A percentile compares a stretch with the other conserved stretches of the same genome.
These are phyloP conservation scores for Euwallacea similis DNA, from an alignment of 1,140 invertebrate genomes.

Conservation along the genomic window DNA sequence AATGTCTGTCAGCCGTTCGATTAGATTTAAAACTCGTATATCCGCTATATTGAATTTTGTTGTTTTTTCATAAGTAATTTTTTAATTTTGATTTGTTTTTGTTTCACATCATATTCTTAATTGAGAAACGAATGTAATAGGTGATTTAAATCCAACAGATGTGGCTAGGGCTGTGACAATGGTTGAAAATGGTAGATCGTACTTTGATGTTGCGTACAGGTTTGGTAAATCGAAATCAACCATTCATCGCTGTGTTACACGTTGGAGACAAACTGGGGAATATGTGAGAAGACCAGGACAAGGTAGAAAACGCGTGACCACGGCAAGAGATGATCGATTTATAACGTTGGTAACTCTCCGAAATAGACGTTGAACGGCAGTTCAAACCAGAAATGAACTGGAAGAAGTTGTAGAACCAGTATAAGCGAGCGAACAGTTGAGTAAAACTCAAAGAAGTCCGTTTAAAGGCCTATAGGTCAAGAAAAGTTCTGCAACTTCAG, in stretches of 20 bases:
- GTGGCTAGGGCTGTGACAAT: constrained; percentile 8
- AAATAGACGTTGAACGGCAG: constrained; percentile 2
- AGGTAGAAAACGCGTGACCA: constrained; percentile 9
- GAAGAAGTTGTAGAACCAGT: background rate
- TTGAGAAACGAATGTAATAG: background rate
- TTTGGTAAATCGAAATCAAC: background rate
- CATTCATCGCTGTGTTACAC: background rate
- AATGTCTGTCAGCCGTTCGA: too few relatives aligned
- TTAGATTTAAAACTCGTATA: background rate
- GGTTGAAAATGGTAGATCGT: background rate
- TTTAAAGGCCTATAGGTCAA: background rate
- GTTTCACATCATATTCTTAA: background rate
- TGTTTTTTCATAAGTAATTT: background rate
- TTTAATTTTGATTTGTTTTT: background rate
- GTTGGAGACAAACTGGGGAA: background rate
- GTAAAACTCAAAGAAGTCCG: background rate
- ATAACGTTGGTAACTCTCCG: background rate
- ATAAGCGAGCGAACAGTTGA: background rate
- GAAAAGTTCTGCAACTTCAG: background rate
- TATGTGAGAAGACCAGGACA: constrained; percentile 15
- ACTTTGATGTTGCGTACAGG: background rate
- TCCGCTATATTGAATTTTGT: background rate
- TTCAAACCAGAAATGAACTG: constrained; percentile 2
- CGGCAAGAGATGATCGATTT: constrained; percentile 5
- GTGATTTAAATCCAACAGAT: background rate